phyloP scores from a whole-genome alignment of 2,888 invertebrate species.

The Caenorhabditis panamensis region DNA sequence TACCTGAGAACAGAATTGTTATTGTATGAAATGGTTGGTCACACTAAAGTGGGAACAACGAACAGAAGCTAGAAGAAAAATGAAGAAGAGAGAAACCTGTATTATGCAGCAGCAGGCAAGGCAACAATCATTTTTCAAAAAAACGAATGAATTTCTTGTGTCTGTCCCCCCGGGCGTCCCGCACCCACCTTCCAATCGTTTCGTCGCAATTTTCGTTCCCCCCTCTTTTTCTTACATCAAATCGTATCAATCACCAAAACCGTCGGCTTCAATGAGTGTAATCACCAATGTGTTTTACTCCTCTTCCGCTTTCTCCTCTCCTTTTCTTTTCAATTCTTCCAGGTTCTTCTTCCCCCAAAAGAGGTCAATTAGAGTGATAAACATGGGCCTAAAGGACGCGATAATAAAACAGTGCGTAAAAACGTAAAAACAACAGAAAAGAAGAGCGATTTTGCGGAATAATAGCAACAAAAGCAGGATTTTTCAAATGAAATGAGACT shows the following conservation, averaged over 20 bases:
- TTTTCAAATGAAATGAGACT: slow-evolving; percentile 33
- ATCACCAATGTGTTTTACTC: background rate
- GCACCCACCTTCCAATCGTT: slow-evolving; percentile 41
- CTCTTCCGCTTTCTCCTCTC: background rate
- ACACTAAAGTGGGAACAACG: slow-evolving; percentile 7
- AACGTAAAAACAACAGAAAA: slow-evolving; percentile 14
- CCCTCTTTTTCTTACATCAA: slow-evolving; percentile 8
- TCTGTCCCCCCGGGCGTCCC: slow-evolving; percentile 5
- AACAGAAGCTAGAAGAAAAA: slow-evolving; percentile 5
- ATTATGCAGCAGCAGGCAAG: background rate
- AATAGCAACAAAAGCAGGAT: slow-evolving; percentile 29
- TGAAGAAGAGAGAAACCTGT: slow-evolving; percentile 11
- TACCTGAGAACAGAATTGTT: slow-evolving; percentile 10
- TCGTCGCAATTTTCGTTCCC: slow-evolving; percentile 30
- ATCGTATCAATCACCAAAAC: slow-evolving; percentile 44
- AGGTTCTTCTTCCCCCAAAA: slow-evolving; percentile 21
- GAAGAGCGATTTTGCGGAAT: background rate
- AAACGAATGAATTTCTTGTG: slow-evolving; percentile 12
- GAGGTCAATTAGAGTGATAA: slow-evolving; percentile 41
- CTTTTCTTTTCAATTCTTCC: background rate
- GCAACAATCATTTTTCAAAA: background rate
- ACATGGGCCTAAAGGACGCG: background rate
- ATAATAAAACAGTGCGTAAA: slow-evolving; percentile 14
- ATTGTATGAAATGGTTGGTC: background rate
- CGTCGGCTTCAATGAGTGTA: slow-evolving; percentile 20